phyloP scores from a whole-genome alignment of 2,797 vertebrate genomes.

The Triplophysa yarkandensis region DNA sequence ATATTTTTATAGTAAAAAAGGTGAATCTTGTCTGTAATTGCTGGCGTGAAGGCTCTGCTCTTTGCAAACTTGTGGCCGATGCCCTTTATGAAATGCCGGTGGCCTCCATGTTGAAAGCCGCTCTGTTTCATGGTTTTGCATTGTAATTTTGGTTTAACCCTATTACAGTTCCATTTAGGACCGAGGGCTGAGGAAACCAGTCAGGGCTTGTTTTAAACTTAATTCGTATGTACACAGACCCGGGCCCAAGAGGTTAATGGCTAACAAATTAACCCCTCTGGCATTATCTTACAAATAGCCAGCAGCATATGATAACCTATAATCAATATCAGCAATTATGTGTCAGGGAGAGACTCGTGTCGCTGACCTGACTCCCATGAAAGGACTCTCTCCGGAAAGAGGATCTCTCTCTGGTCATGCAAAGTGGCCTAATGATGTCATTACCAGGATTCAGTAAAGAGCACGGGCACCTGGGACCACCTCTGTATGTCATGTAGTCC shows the following conservation, averaged over 20 bases:
- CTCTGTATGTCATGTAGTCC: conserved; percentile 50
- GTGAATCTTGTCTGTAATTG: conserved; percentile 41
- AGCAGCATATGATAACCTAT: conserved; percentile 84
- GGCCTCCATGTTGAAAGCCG: neutral
- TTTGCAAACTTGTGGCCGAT: conserved; percentile 42
- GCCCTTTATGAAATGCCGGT: conserved; percentile 34
- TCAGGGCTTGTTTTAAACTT: conserved; percentile 78
- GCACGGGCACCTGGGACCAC: conserved; percentile 77
- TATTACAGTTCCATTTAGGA: conserved; percentile 70
- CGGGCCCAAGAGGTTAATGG: conserved; percentile 80
- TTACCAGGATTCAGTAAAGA: conserved; percentile 65
- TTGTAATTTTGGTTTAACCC: conserved; percentile 65
- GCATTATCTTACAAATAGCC: conserved; percentile 83
- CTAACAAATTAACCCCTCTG: conserved; percentile 81
- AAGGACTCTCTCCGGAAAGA: conserved; percentile 78
- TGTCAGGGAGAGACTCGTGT: conserved; percentile 77
- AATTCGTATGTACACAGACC: conserved; percentile 74
- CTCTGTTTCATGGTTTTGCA: conserved; percentile 53
- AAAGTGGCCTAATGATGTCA: conserved; percentile 78
- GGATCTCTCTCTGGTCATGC: conserved; percentile 73
- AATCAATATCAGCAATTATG: conserved; percentile 86
- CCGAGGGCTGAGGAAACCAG: conserved; percentile 68
- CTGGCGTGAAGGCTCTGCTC: conserved; percentile 41
- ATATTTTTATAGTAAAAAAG: conserved; percentile 50
- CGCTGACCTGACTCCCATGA: conserved; percentile 77